Evolutionary conservation across 2,113 vertebrate genomes (phyloP).

Genomic region (Loxodonta africana): DNA sequence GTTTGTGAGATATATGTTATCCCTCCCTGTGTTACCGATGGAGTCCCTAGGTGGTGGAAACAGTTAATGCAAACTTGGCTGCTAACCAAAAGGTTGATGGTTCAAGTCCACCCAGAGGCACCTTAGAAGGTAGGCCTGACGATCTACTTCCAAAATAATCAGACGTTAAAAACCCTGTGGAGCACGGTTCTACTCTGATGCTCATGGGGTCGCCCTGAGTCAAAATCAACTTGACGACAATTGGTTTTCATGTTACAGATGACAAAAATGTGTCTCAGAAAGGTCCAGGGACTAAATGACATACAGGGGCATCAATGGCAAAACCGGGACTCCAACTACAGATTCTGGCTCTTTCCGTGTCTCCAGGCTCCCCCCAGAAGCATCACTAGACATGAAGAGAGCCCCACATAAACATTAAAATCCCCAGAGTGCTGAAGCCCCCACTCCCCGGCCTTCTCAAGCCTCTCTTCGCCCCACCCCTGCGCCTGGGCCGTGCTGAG

Average conservation of each 20-base stretch:
- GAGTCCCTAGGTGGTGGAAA: too few relatives aligned
- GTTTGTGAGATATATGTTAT: not conserved
- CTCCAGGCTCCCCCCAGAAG: not conserved
- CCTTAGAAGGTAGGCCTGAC: too few relatives aligned
- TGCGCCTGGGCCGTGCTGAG: not conserved
- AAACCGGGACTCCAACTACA: not conserved
- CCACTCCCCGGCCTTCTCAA: too few relatives aligned
- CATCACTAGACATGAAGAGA: not conserved
- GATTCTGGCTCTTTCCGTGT: not conserved
- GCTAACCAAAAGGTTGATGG: too few relatives aligned
- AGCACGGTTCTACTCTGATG: too few relatives aligned
- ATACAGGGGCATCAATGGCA: not conserved
- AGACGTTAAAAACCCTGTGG: too few relatives aligned
- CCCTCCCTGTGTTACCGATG: not conserved
- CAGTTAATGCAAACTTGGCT: too few relatives aligned
- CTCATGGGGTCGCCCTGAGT: too few relatives aligned
- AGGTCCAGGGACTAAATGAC: not conserved
- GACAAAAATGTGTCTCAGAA: not conserved
- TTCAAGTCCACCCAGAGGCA: too few relatives aligned
- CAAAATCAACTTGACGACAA: too few relatives aligned
- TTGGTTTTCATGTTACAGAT: not conserved
- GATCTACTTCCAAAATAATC: too few relatives aligned
- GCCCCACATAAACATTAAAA: not conserved
- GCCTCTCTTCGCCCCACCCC: not conserved
- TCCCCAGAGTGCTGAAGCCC: not conserved